Percentiles rank a stretch among this genome's conserved stretches.
Evolutionary conservation across 1,140 invertebrate genomes (phyloP).

Genomic region (Lepidurus arcticus): DNA sequence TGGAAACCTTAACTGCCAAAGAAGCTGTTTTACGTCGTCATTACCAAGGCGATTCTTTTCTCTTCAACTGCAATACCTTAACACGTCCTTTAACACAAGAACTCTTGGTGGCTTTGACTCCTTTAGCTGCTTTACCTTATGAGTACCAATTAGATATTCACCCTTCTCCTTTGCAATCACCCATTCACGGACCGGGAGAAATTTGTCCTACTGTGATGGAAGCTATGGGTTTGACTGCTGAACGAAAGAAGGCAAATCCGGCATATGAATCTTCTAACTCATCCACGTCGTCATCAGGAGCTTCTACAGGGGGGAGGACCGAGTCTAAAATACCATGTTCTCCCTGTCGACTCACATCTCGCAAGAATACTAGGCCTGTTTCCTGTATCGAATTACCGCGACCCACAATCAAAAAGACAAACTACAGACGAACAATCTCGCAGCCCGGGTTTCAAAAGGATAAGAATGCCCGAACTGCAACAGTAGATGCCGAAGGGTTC

Average conservation of each 20-base stretch:
- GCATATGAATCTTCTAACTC: not conserved
- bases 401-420: not conserved
- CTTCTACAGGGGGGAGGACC: not conserved
- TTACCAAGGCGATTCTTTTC: constrained; percentile 63
- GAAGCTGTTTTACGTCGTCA: constrained; percentile 75
- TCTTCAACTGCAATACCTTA: constrained; percentile 61
- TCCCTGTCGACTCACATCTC: not conserved
- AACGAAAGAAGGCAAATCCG: not conserved
- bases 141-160: constrained; percentile 48
- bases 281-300: constrained; percentile 22
- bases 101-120: constrained; percentile 65
- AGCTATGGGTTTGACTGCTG: constrained; percentile 3
- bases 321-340: not conserved
- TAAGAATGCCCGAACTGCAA: not conserved
- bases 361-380: not conserved
- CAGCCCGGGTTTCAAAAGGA: not conserved
- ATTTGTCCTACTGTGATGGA: constrained; percentile 26
- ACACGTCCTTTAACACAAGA: constrained; percentile 42
- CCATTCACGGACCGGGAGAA: constrained; percentile 7
- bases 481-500: constrained; percentile 28
- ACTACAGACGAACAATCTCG: constrained; percentile 27
- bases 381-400: not conserved
- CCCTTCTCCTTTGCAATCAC: constrained; percentile 9
- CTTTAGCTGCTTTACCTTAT: constrained; percentile 63
- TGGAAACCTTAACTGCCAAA: constrained; percentile 70